A percentile compares a stretch with the other conserved stretches of the same genome.
Evolutionary conservation across 1,140 invertebrate genomes (phyloP).

Genomic region (Drosophila trapezifrons): DNA sequence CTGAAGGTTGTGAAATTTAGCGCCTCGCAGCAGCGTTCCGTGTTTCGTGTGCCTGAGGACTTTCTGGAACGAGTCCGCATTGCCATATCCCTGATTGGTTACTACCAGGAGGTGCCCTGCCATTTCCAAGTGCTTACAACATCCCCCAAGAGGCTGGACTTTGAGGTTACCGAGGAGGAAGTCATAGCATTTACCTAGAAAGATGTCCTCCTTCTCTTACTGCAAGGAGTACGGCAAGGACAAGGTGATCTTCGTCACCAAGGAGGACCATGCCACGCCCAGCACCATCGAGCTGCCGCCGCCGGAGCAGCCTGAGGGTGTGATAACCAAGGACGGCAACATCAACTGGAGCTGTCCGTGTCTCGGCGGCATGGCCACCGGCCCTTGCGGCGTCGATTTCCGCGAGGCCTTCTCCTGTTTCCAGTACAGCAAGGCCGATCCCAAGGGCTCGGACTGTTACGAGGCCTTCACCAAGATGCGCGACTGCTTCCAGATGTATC

Average conservation of each 20-base stretch:
- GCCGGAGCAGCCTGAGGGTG: slow-evolving; percentile 90
- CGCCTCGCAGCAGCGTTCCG: slow-evolving; percentile 83
- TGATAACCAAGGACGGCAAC: slow-evolving; percentile 93
- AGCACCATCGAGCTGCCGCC: slow-evolving; percentile 90
- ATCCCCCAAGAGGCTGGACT: slow-evolving; percentile 66
- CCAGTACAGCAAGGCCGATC: slow-evolving; percentile 91
- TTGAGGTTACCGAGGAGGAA: slow-evolving; percentile 32
- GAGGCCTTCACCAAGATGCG: slow-evolving; percentile 96
- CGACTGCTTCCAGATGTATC: slow-evolving; percentile 95
- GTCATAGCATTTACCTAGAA: slow-evolving; percentile 12
- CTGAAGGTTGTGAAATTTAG: slow-evolving; percentile 87
- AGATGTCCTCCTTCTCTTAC: slow-evolving; percentile 85
- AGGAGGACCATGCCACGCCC: slow-evolving; percentile 91
- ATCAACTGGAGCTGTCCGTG: slow-evolving; percentile 99
- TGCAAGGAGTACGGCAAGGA: slow-evolving; percentile 89
- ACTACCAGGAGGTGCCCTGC: slow-evolving; percentile 85
- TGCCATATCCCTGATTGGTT: slow-evolving; percentile 86
- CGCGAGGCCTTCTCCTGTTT: slow-evolving; percentile 97
- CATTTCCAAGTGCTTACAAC: slow-evolving; percentile 86
- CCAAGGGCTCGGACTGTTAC: slow-evolving; percentile 95
- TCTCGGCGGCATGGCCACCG: slow-evolving; percentile 96
- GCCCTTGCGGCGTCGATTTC: slow-evolving; percentile 96
- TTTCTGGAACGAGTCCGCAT: slow-evolving; percentile 86
- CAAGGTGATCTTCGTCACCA: slow-evolving; percentile 92
- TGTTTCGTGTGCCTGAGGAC: slow-evolving; percentile 86